Conservation (phyloP, 1,140 invertebrate genomes). For the Nixonia krombeini region DNA sequence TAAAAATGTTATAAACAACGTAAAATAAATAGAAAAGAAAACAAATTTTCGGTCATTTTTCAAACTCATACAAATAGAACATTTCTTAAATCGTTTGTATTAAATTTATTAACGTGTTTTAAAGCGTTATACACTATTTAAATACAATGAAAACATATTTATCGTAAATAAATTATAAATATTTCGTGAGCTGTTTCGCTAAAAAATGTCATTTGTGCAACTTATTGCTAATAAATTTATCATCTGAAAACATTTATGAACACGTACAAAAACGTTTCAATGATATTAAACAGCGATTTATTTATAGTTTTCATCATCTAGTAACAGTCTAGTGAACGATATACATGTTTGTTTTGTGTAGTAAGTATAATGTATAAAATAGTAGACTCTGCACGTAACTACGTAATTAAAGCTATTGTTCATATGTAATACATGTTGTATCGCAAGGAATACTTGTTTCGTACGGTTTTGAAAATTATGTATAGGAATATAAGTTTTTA, state of each 20-base stretch:
- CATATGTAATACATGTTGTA: background rate
- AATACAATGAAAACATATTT: background rate
- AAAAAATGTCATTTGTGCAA: background rate
- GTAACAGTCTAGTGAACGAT: too few relatives aligned
- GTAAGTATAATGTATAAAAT: too few relatives aligned
- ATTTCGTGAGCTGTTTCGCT: background rate
- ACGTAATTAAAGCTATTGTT: too few relatives aligned
- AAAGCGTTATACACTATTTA: background rate
- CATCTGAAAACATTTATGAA: background rate
- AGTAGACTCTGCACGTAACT: too few relatives aligned
- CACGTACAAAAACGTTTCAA: background rate
- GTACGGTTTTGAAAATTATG: background rate
- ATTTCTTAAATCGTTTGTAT: too few relatives aligned
- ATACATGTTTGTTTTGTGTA: too few relatives aligned
- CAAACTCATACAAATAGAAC: too few relatives aligned
- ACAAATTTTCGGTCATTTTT: background rate
- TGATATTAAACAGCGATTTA: background rate
- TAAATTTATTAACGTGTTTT: too few relatives aligned
- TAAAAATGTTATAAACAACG: too few relatives aligned
- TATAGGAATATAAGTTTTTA: background rate
- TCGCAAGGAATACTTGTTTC: background rate
- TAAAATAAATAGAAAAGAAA: background rate
- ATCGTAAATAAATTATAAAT: background rate
- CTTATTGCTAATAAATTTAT: too few relatives aligned
- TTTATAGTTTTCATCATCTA: too few relatives aligned